phyloP scores from a whole-genome alignment of 2,888 invertebrate genomes.

The Lamellibrachia columna region DNA sequence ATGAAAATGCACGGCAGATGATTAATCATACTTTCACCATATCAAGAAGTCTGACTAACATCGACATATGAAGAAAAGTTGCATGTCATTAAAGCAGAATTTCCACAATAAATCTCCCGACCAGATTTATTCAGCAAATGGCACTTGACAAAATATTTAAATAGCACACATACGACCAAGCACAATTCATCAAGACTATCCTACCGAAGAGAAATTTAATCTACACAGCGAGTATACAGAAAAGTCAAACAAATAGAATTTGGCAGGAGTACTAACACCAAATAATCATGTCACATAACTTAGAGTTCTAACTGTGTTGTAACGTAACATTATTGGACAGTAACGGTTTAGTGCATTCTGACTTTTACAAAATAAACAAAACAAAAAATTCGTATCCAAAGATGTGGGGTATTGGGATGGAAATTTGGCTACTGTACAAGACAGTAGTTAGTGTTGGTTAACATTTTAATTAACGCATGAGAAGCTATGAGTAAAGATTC shows the following conservation, averaged over 20 bases:
- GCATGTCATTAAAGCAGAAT: not conserved
- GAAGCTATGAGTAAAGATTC: too few species aligned
- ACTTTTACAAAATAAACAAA: not conserved
- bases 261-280: too few species aligned
- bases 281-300: not conserved
- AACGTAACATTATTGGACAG: not conserved
- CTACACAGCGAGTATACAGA: too few species aligned
- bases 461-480: too few species aligned
- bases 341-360: not conserved
- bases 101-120: not conserved
- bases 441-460: too few species aligned
- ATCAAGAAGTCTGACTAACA: not conserved
- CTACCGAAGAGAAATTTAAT: too few species aligned
- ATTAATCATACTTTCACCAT: constrained; percentile 5
- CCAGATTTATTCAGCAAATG: constrained; percentile 3
- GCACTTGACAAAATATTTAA: not conserved
- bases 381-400: too few species aligned
- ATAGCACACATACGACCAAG: not conserved
- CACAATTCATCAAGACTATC: not conserved
- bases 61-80: not conserved
- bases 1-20: not conserved
- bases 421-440: too few species aligned
- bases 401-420: too few species aligned
- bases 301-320: not conserved
- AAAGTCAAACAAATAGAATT: too few species aligned